Evolutionary conservation across 2,113 vertebrate species (phyloP).

Genomic region (Chauna torquata): DNA sequence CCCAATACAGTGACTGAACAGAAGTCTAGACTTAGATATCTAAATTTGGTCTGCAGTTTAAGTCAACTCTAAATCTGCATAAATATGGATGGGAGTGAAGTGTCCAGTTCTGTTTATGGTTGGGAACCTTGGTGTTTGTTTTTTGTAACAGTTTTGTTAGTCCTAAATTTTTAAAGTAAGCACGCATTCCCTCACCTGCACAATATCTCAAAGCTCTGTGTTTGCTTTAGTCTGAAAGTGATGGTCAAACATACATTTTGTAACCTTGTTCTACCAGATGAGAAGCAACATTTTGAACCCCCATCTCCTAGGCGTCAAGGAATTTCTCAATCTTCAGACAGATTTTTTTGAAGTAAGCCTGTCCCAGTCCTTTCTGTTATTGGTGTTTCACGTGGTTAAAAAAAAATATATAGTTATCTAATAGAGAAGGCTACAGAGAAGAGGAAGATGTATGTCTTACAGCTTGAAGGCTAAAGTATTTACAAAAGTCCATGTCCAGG

Average conservation of each 20-base stretch:
- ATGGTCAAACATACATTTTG: fast-evolving
- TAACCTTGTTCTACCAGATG: background rate
- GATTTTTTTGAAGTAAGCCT: background rate
- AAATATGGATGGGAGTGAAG: background rate
- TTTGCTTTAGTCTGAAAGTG: background rate
- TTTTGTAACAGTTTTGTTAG: background rate
- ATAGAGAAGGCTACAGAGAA: background rate
- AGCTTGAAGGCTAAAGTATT: background rate
- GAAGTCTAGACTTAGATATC: background rate
- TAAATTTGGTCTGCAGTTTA: background rate
- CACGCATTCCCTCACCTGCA: background rate
- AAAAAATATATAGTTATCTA: background rate
- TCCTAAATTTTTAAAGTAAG: background rate
- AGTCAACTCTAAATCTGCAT: background rate
- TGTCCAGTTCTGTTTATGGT: background rate
- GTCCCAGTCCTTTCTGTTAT: background rate
- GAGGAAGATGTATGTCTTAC: background rate
- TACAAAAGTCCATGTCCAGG: background rate
- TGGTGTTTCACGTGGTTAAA: background rate
- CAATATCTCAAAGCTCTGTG: background rate
- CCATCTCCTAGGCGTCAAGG: background rate
- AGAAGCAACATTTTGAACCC: background rate
- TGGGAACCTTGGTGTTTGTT: background rate
- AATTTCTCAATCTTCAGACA: background rate
- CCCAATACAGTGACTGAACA: background rate